Percentiles rank a stretch among this genome's conserved stretches.
These are phyloP conservation scores for Ageneiosus marmoratus DNA, from an alignment of 2,113 vertebrate species.

Conservation along the genomic window DNA sequence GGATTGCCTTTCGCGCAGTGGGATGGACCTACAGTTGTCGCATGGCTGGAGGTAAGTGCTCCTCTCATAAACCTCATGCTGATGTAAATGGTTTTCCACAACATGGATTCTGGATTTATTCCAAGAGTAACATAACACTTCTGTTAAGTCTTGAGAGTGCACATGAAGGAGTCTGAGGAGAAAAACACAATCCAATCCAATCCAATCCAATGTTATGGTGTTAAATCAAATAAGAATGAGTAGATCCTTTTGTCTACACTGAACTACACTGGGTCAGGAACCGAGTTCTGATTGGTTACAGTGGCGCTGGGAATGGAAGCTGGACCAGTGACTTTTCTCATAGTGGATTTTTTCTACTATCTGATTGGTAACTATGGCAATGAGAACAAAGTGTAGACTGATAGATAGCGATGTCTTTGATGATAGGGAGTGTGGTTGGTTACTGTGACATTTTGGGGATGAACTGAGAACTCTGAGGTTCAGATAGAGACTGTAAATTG, in stretches of 20 bases:
- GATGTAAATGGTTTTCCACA: not conserved
- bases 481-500: too few species aligned
- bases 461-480: too few species aligned
- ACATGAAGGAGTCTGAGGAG: not conserved
- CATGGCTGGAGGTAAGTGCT: constrained; percentile 90
- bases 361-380: not conserved
- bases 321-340: not conserved
- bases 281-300: not conserved
- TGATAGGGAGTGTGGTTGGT: not conserved
- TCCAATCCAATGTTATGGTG: not conserved
- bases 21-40: constrained; percentile 96
- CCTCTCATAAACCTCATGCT: not conserved
- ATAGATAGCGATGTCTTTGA: not conserved
- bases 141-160: not conserved
- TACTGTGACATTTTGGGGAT: not conserved
- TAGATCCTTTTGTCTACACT: too few species aligned
- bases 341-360: too few species aligned
- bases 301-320: not conserved
- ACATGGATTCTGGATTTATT: not conserved
- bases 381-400: not conserved
- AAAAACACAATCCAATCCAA: not conserved
- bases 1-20: constrained; percentile 97
- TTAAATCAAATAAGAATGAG: not conserved
- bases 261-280: not conserved
- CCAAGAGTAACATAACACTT: not conserved